Evolutionary conservation across 1,140 invertebrate genomes (phyloP).

Genomic region (Drosophila littoralis): DNA sequence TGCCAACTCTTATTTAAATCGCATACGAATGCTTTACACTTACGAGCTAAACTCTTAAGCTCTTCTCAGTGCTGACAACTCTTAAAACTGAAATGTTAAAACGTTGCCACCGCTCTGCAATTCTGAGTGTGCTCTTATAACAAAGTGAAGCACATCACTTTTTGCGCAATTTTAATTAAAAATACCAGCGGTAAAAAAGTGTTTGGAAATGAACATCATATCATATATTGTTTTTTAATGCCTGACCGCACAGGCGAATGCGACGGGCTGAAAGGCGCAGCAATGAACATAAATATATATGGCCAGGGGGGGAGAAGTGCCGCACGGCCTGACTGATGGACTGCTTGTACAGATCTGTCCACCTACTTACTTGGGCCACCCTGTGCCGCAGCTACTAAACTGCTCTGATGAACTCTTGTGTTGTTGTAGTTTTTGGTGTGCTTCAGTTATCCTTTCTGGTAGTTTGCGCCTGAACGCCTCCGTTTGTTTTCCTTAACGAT

Average conservation of each 20-base stretch:
- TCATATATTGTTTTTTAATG: conserved; percentile 25
- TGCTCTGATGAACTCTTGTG: conserved; percentile 6
- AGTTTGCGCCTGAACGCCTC: conserved; percentile 59
- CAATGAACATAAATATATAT: conserved; percentile 10
- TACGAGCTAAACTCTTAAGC: background rate
- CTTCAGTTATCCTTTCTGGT: conserved; percentile 58
- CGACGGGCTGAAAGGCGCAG: background rate
- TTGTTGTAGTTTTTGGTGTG: conserved; percentile 21
- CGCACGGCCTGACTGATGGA: background rate
- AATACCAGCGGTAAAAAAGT: conserved; percentile 19
- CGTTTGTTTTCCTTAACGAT: conserved; percentile 52
- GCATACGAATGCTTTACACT: background rate
- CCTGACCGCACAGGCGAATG: conserved; percentile 21
- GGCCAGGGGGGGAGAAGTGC: background rate
- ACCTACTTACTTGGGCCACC: background rate
- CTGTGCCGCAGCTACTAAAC: background rate
- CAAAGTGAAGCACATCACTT: background rate
- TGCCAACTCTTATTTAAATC: background rate
- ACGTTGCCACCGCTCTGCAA: background rate
- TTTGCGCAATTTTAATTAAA: conserved; percentile 33
- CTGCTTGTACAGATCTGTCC: conserved; percentile 19
- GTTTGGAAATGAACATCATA: conserved; percentile 10
- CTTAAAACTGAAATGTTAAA: background rate
- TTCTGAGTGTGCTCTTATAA: background rate
- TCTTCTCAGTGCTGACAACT: background rate